Conservation (phyloP, 1,140 invertebrate species). For the Drosophila teissieri region DNA sequence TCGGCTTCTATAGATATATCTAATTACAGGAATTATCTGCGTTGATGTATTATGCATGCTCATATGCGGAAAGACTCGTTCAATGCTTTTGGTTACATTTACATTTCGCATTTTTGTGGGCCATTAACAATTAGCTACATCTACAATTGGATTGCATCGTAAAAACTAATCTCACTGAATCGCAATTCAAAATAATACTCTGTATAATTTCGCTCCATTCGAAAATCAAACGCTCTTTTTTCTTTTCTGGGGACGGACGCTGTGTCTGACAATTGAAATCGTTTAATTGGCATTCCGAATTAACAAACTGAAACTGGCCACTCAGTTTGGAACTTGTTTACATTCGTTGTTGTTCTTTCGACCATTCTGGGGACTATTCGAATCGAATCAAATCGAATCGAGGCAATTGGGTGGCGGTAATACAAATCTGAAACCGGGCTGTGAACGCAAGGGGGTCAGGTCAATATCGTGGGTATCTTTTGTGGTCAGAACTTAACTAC, state of each 20-base stretch:
- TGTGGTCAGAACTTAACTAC: conserved; percentile 25
- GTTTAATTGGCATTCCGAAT: conserved; percentile 51
- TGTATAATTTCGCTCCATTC: conserved; percentile 51
- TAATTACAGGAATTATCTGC: conserved; percentile 38
- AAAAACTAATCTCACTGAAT: conserved; percentile 66
- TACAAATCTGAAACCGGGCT: conserved; percentile 32
- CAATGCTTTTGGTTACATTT: conserved; percentile 44
- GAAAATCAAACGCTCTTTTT: conserved; percentile 53
- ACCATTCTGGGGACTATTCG: conserved; percentile 11
- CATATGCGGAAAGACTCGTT: conserved; percentile 40
- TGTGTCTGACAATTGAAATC: conserved; percentile 53
- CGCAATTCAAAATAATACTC: conserved; percentile 61
- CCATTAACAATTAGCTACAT: conserved; percentile 68
- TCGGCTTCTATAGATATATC: conserved; percentile 16
- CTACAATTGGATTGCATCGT: conserved; percentile 76
- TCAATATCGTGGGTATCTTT: neutral
- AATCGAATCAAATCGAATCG: conserved; percentile 7
- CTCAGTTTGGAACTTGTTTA: conserved; percentile 45
- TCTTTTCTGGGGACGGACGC: conserved; percentile 61
- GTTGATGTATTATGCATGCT: conserved; percentile 20
- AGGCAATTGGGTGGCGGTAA: conserved; percentile 25
- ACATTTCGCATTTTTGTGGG: conserved; percentile 42
- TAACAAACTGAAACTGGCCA: conserved; percentile 55
- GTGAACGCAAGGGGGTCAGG: conserved; percentile 20
- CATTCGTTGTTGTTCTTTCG: conserved; percentile 56